Percentiles rank a stretch among this genome's conserved stretches.
These are phyloP conservation scores for Cryptops parisi DNA, from an alignment of 2,888 invertebrate species.

Conservation along the genomic window DNA sequence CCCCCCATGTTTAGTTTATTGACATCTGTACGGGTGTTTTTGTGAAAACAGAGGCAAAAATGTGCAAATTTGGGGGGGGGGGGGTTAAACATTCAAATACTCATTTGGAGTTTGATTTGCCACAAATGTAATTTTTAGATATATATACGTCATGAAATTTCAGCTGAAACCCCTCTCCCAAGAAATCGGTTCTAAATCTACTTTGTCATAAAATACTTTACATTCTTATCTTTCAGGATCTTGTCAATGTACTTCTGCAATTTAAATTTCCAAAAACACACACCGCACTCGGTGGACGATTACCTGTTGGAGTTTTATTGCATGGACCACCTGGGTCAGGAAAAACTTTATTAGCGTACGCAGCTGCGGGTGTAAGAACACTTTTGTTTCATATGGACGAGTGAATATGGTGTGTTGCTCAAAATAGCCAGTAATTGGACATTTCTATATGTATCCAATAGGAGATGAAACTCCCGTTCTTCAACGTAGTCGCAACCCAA, in stretches of 20 bases:
- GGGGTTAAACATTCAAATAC: too few species aligned
- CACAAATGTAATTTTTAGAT: too few species aligned
- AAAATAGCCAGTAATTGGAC: conserved; percentile 5
- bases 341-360: conserved; percentile 37
- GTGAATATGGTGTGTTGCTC: background rate
- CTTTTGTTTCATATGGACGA: conserved; percentile 1
- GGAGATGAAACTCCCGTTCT: conserved; percentile 66
- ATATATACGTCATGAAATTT: too few species aligned
- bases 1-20: too few species aligned
- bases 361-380: conserved; percentile 21
- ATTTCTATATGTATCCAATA: conserved; percentile 32
- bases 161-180: too few species aligned
- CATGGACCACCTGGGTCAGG: conserved; percentile 97
- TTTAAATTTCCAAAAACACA: background rate
- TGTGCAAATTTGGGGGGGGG: too few species aligned
- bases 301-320: conserved; percentile 77
- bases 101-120: too few species aligned
- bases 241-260: background rate
- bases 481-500: conserved; percentile 66
- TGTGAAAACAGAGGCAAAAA: too few species aligned
- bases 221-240: background rate
- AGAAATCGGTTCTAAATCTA: background rate
- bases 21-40: too few species aligned
- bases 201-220: background rate
- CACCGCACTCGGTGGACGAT: conserved; percentile 53